phyloP scores from a whole-genome alignment of 2,888 invertebrate species.

The Pteria penguin region DNA sequence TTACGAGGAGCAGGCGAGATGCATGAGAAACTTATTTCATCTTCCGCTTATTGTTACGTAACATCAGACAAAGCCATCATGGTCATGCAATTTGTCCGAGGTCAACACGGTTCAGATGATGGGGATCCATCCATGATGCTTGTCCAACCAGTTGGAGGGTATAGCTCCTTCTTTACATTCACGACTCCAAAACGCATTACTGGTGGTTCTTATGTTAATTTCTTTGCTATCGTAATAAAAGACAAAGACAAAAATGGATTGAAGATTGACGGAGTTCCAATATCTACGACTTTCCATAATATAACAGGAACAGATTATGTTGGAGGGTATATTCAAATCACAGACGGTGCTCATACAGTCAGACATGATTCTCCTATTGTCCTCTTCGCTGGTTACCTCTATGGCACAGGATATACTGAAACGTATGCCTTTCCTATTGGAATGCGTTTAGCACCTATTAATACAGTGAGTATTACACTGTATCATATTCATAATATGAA shows the following conservation, averaged over 20 bases:
- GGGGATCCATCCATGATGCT: conserved; percentile 9
- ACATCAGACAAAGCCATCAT: neutral
- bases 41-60: neutral
- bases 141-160: neutral
- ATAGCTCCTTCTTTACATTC: neutral
- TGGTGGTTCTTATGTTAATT: neutral
- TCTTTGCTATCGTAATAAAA: neutral
- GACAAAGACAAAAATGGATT: neutral
- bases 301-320: neutral
- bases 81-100: neutral
- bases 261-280: neutral
- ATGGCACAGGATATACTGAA: neutral
- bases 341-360: neutral
- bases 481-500: too few species aligned
- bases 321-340: neutral
- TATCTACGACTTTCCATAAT: neutral
- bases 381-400: neutral
- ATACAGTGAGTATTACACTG: conserved; percentile 1
- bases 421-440: neutral
- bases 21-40: neutral
- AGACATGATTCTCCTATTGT: neutral
- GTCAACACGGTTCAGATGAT: neutral
- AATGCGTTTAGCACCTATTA: neutral
- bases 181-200: neutral
- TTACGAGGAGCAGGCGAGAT: neutral